Percentiles rank a stretch among this genome's conserved stretches.
phyloP scores from a whole-genome alignment of 2,113 vertebrate species.

The Argyrosomus japonicus region DNA sequence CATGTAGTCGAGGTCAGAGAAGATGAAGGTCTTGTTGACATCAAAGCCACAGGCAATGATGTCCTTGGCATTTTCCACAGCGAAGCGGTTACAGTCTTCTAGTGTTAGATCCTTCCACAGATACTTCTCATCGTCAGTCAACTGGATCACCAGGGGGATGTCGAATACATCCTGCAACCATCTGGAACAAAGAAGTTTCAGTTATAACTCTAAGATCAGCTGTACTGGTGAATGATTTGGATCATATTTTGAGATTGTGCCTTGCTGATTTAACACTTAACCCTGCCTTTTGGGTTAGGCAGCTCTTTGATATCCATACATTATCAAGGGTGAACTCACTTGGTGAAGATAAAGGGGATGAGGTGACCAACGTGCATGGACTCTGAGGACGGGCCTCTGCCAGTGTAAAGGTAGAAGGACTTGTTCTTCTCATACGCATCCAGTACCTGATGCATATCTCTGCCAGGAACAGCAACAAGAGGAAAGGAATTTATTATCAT shows the following conservation, averaged over 20 bases:
- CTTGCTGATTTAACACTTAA: background rate
- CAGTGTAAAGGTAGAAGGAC: slow-evolving; percentile 97
- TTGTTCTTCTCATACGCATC: slow-evolving; percentile 94
- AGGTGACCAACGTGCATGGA: slow-evolving; percentile 97
- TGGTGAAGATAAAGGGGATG: slow-evolving; percentile 96
- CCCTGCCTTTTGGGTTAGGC: background rate
- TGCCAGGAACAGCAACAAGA: slow-evolving; percentile 64
- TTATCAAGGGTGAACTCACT: slow-evolving; percentile 84
- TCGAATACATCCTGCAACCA: slow-evolving; percentile 97
- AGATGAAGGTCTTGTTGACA: slow-evolving; percentile 97
- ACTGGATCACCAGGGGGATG: slow-evolving; percentile 94
- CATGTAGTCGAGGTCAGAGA: slow-evolving; percentile 97
- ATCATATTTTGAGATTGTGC: background rate
- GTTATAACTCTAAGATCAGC: background rate
- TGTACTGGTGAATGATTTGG: background rate
- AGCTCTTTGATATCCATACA: background rate
- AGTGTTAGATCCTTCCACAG: slow-evolving; percentile 96
- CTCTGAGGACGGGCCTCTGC: slow-evolving; percentile 94
- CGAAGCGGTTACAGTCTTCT: slow-evolving; percentile 90
- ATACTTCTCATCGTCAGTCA: slow-evolving; percentile 98
- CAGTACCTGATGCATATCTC: slow-evolving; percentile 96
- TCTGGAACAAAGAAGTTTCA: slow-evolving; percentile 71
- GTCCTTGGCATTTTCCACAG: slow-evolving; percentile 94
- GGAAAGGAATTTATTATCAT: background rate
- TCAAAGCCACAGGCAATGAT: slow-evolving; percentile 98